phyloP scores from a whole-genome alignment of 2,797 vertebrate species.

The Halcyon smyrnensis region DNA sequence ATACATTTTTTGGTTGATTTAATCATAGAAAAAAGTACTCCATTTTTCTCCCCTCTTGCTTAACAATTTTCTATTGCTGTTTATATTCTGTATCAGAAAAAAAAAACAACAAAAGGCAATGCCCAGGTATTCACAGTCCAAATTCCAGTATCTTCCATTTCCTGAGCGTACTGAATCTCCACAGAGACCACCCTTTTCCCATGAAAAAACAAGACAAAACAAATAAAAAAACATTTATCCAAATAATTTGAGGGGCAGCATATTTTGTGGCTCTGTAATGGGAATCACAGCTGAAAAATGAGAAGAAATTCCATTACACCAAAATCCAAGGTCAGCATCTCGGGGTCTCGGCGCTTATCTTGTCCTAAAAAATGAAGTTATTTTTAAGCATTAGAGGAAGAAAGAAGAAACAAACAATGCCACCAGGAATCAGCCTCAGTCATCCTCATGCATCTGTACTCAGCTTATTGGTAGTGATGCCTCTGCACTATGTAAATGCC shows the following conservation, averaged over 20 bases:
- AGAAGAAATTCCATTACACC: neutral
- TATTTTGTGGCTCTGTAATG: neutral
- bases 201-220: neutral
- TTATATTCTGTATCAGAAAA: neutral
- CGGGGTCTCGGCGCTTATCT: fast-evolving
- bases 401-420: neutral
- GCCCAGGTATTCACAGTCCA: neutral
- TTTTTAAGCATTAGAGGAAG: neutral
- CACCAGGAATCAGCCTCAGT: neutral
- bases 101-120: neutral
- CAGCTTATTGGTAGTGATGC: fast-evolving
- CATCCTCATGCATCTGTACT: neutral
- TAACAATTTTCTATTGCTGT: neutral
- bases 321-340: neutral
- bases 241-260: neutral
- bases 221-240: neutral
- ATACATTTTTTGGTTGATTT: neutral
- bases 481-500: neutral
- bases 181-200: neutral
- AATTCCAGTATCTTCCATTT: neutral
- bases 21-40: neutral
- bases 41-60: neutral
- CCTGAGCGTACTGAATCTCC: neutral
- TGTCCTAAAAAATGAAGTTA: constrained; percentile 28
- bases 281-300: neutral